Conservation (phyloP, 2,113 vertebrate species). For the Protobothrops mucrosquamatus region DNA sequence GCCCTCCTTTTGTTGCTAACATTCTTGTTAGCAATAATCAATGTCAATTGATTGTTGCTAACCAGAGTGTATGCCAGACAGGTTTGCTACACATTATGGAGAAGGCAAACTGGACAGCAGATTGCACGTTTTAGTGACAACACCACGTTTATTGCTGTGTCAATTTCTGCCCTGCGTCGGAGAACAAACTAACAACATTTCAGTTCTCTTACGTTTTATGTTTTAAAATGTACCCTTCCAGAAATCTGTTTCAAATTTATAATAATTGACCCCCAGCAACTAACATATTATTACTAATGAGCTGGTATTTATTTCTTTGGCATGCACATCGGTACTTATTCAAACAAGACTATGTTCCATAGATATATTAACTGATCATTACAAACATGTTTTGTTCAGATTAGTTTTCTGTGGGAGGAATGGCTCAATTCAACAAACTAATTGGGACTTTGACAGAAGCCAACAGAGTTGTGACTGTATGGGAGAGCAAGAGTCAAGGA, state of each 20-base stretch:
- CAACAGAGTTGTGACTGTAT: constrained; percentile 24
- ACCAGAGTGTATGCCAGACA: not conserved
- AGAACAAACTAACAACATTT: not conserved
- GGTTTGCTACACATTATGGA: not conserved
- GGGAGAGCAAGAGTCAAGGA: constrained; percentile 46
- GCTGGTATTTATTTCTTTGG: constrained; percentile 49
- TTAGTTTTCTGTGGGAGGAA: constrained; percentile 30
- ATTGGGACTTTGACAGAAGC: constrained; percentile 43
- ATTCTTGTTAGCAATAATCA: not conserved
- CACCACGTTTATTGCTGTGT: not conserved
- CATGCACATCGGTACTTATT: constrained; percentile 47
- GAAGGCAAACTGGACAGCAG: not conserved
- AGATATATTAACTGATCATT: constrained; percentile 55
- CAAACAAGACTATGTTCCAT: constrained; percentile 51
- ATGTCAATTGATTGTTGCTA: not conserved
- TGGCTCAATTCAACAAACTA: constrained; percentile 18
- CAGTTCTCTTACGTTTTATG: not conserved
- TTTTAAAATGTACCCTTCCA: constrained; percentile 12
- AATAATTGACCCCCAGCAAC: constrained; percentile 28
- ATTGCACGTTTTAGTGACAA: not conserved
- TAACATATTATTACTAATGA: constrained; percentile 56
- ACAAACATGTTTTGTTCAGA: constrained; percentile 52
- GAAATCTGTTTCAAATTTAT: constrained; percentile 44
- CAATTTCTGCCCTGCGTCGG: not conserved
- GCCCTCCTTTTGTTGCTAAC: not conserved